Conservation (phyloP, 2,113 vertebrate species). For the Gobiocypris rarus region DNA sequence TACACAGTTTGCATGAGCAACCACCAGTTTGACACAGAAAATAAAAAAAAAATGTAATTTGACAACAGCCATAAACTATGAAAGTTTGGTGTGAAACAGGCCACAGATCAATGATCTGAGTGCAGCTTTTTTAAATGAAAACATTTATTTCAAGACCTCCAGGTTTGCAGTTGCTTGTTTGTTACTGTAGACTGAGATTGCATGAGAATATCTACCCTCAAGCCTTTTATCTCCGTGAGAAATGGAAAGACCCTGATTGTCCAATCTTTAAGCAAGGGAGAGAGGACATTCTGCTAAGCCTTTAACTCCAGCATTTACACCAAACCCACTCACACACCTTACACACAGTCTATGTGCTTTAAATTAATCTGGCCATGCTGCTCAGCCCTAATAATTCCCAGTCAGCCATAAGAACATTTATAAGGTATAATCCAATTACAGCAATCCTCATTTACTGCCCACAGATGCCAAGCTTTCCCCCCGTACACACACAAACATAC, state of each 20-base stretch:
- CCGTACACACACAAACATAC: constrained; percentile 33
- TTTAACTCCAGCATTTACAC: constrained; percentile 8
- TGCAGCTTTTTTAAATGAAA: neutral
- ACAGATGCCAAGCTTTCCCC: constrained; percentile 36
- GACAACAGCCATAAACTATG: neutral
- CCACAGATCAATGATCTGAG: neutral
- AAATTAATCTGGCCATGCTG: constrained; percentile 47
- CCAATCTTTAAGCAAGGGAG: neutral
- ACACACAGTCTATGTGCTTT: constrained; percentile 13
- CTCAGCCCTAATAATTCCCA: constrained; percentile 53
- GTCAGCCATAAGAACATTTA: constrained; percentile 58
- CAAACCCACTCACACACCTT: constrained; percentile 29
- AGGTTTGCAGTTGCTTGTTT: no score
- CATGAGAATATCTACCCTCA: neutral
- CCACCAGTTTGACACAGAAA: neutral
- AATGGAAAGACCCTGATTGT: constrained; percentile 37
- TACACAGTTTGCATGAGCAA: neutral
- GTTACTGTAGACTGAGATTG: neutral
- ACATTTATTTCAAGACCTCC: neutral
- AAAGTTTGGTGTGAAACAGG: neutral
- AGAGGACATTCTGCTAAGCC: constrained; percentile 21
- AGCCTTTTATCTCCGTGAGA: constrained; percentile 44
- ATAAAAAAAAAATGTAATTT: neutral
- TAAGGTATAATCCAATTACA: constrained; percentile 63
- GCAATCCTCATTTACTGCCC: constrained; percentile 55